A percentile compares a stretch with the other conserved stretches of the same genome.
These are phyloP conservation scores for Heliocidaris tuberculata DNA, from an alignment of 35 echinoderm and acorn worm species.

Conservation along the genomic window DNA sequence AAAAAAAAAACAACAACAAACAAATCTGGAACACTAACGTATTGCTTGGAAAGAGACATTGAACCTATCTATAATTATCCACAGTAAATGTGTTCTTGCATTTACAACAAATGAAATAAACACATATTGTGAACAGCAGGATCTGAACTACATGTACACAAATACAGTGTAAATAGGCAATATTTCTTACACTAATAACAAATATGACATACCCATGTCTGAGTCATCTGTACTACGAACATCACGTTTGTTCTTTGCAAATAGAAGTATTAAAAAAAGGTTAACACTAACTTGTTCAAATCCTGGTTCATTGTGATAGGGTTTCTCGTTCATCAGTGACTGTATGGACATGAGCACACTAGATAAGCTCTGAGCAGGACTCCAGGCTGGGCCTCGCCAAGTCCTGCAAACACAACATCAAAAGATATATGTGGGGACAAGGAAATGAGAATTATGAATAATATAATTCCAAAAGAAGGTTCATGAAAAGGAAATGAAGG, in stretches of 20 bases:
- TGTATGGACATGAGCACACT: conserved; percentile 99
- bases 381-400: conserved; percentile 98
- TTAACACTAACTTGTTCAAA: conserved; percentile 82
- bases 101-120: no score
- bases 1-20: no score
- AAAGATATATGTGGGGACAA: neutral
- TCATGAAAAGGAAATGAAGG: no score
- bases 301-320: conserved; percentile 99
- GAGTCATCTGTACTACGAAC: neutral
- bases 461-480: no score
- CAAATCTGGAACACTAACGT: no score
- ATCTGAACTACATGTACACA: neutral
- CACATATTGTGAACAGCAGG: no score
- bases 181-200: neutral
- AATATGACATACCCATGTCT: neutral
- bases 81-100: no score
- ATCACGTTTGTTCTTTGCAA: neutral
- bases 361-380: conserved; percentile 90
- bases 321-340: conserved; percentile 96
- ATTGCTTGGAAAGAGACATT: no score
- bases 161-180: neutral
- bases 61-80: no score
- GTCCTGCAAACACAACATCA: conserved; percentile 62
- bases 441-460: neutral
- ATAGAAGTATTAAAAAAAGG: neutral